A percentile compares a stretch with the other conserved stretches of the same genome.
These are phyloP conservation scores for Uropsilus gracilis DNA, from an alignment of 2,113 vertebrate species.

Conservation along the genomic window DNA sequence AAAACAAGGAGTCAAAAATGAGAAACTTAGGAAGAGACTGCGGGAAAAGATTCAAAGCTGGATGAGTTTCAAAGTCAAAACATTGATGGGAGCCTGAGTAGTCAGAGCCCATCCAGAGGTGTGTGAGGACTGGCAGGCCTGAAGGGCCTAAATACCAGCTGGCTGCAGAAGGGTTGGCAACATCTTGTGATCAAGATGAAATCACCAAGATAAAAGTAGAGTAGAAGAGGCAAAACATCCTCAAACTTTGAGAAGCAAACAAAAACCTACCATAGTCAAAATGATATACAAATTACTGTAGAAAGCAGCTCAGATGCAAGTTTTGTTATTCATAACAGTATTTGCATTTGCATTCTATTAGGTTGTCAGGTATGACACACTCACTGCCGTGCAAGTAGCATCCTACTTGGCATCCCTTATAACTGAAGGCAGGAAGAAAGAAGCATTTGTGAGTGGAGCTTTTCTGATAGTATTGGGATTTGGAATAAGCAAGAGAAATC, in stretches of 20 bases:
- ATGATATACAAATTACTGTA: neutral
- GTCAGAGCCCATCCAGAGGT: neutral
- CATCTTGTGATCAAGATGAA: neutral
- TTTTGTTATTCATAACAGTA: neutral
- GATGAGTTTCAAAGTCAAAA: too few relatives aligned
- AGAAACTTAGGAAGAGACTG: neutral
- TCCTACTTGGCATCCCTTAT: neutral
- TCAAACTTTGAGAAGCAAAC: neutral
- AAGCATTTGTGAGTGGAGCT: neutral
- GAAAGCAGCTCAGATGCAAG: neutral
- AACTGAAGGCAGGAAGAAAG: neutral
- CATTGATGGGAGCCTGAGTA: rapidly evolving
- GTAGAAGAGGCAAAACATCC: neutral
- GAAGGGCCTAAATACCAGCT: neutral
- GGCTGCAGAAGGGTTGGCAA: neutral
- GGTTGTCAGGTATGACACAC: neutral
- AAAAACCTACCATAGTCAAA: neutral
- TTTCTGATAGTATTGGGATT: neutral
- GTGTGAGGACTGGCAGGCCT: neutral
- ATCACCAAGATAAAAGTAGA: neutral
- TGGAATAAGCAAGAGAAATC: neutral
- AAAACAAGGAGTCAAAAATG: neutral
- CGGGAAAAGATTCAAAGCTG: neutral
- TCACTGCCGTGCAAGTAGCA: rapidly evolving
- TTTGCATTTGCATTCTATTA: neutral